phyloP scores from a whole-genome alignment of 2,888 invertebrate genomes.

The Drosophila quinaria region DNA sequence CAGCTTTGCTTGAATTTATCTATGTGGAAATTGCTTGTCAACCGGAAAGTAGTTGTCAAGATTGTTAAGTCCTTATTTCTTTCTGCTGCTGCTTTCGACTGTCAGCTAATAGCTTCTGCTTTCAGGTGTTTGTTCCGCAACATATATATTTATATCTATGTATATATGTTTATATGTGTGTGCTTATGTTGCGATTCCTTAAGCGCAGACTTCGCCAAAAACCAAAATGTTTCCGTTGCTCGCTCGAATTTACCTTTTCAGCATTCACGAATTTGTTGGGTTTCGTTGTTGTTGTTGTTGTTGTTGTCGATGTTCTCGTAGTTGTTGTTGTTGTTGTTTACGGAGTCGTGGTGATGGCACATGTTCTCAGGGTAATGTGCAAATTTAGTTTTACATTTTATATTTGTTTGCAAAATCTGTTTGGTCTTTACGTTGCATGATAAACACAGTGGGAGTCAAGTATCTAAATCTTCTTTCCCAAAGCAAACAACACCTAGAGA shows the following conservation, averaged over 20 bases:
- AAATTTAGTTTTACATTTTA: constrained; percentile 80
- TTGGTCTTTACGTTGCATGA: constrained; percentile 22
- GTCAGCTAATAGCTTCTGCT: constrained; percentile 60
- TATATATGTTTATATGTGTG: constrained; percentile 3
- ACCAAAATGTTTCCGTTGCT: constrained; percentile 53
- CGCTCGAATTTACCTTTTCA: constrained; percentile 43
- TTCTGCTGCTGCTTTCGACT: constrained; percentile 42
- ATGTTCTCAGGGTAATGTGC: constrained; percentile 66
- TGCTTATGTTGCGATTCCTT: constrained; percentile 25
- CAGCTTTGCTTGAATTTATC: constrained; percentile 71
- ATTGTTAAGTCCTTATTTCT: constrained; percentile 84
- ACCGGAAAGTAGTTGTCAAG: constrained; percentile 86
- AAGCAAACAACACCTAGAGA: neutral
- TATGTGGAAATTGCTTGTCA: constrained; percentile 85
- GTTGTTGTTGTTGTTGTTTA: neutral
- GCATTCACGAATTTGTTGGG: constrained; percentile 44
- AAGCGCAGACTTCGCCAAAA: constrained; percentile 47
- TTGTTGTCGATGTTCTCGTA: constrained; percentile 21
- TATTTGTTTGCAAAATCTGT: constrained; percentile 64
- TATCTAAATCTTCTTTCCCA: neutral
- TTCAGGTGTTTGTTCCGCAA: constrained; percentile 36
- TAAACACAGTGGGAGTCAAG: constrained; percentile 26
- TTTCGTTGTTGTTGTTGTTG: constrained; percentile 32
- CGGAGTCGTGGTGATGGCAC: constrained; percentile 42
- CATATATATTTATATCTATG: constrained; percentile 1